Conservation (phyloP, 2,888 invertebrate species). For the Meteorus cinctellus region DNA sequence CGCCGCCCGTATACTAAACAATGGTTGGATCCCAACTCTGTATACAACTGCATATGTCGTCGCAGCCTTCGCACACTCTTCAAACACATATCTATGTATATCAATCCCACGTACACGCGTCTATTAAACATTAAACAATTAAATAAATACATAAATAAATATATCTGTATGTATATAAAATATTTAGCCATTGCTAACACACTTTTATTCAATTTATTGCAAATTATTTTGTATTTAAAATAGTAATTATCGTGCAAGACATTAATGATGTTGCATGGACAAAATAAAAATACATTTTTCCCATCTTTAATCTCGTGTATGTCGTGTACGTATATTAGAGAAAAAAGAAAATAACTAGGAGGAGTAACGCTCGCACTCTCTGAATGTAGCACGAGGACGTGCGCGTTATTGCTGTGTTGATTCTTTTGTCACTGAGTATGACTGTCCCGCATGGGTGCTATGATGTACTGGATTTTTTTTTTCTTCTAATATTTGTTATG, state of each 20-base stretch:
- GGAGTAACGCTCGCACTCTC: conserved; percentile 30
- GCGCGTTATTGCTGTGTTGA: conserved; percentile 56
- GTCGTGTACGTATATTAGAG: background rate
- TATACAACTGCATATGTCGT: conserved; percentile 18
- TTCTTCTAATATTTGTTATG: background rate
- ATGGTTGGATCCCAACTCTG: conserved; percentile 48
- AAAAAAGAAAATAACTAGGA: conserved; percentile 17
- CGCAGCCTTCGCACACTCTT: background rate
- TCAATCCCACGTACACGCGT: background rate
- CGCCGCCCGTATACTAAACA: conserved; percentile 58
- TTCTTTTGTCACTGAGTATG: conserved; percentile 56
- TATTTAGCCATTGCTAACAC: too few species aligned
- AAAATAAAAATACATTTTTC: background rate
- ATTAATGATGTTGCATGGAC: background rate
- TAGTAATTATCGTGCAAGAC: background rate
- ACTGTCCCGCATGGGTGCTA: conserved; percentile 2
- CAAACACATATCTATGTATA: background rate
- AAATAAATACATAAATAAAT: background rate
- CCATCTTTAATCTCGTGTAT: background rate
- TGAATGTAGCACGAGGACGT: conserved; percentile 64
- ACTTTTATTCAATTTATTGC: background rate
- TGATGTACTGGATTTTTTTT: background rate
- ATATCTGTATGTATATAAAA: background rate
- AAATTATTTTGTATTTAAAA: background rate
- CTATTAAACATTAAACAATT: background rate